Percentiles rank a stretch among this genome's conserved stretches.
Conservation (phyloP, 2,797 vertebrate genomes). For the Lycodopsis pacificus region DNA sequence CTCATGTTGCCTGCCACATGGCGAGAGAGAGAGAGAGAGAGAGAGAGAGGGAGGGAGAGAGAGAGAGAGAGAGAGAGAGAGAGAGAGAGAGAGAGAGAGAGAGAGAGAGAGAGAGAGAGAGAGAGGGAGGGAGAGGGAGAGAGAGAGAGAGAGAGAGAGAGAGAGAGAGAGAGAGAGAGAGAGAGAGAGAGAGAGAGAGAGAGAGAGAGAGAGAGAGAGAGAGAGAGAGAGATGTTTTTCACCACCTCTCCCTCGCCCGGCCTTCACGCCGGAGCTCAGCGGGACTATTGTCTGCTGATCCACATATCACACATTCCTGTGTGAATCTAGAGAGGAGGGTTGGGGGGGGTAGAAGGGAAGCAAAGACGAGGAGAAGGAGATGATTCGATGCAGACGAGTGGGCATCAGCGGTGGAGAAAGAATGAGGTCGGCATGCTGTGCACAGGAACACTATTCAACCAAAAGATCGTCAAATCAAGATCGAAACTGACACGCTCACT, state of each 20-base stretch:
- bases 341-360: constrained; percentile 29
- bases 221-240: constrained; percentile 64
- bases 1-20: neutral
- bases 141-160: constrained; percentile 9
- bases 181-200: constrained; percentile 11
- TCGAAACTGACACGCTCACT: constrained; percentile 36
- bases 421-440: constrained; percentile 42
- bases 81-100: constrained; percentile 29
- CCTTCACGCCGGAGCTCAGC: constrained; percentile 74
- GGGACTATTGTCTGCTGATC: constrained; percentile 78
- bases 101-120: constrained; percentile 9
- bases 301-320: constrained; percentile 84
- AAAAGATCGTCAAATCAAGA: constrained; percentile 50
- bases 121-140: no score
- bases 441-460: constrained; percentile 28
- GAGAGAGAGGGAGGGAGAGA: constrained; percentile 20
- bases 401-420: constrained; percentile 47
- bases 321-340: constrained; percentile 53
- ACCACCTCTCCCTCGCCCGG: constrained; percentile 52
- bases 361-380: constrained; percentile 51
- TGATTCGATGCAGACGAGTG: constrained; percentile 51
- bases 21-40: no score
- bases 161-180: constrained; percentile 30
- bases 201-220: constrained; percentile 29
- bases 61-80: constrained; percentile 12